Conservation (phyloP, 2,888 invertebrate species). For the Acleris emargana region DNA sequence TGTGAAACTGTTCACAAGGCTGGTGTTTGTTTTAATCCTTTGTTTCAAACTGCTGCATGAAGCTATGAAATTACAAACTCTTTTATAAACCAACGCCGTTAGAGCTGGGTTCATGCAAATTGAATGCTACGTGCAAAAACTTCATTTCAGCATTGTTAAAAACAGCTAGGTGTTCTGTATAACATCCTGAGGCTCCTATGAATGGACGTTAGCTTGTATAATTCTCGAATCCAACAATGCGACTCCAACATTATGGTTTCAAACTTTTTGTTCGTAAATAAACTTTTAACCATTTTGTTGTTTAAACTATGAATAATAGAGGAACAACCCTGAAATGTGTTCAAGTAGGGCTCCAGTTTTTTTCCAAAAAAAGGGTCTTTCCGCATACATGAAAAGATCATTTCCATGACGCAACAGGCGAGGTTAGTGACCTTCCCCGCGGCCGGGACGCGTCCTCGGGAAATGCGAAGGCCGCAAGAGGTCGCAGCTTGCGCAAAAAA, state of each 20-base stretch:
- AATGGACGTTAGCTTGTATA: constrained; percentile 7
- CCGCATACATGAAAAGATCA: constrained; percentile 3
- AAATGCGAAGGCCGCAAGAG: constrained; percentile 25
- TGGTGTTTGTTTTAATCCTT: too few species aligned
- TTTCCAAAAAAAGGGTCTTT: not conserved
- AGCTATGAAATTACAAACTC: constrained; percentile 1
- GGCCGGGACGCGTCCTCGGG: constrained; percentile 24
- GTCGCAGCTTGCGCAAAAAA: constrained; percentile 23
- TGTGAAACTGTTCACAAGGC: too few species aligned
- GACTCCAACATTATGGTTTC: constrained; percentile 4
- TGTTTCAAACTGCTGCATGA: too few species aligned
- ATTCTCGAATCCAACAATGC: constrained; percentile 20
- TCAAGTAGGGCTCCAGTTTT: too few species aligned
- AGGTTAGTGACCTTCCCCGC: constrained; percentile 22
- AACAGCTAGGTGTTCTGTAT: constrained; percentile 7
- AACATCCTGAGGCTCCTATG: constrained; percentile 3
- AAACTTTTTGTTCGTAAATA: constrained; percentile 12
- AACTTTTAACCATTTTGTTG: not conserved
- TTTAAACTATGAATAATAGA: not conserved
- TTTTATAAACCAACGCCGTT: constrained; percentile 2
- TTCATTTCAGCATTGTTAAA: constrained; percentile 10
- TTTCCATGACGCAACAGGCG: constrained; percentile 33
- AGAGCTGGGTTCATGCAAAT: not conserved
- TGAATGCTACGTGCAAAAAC: constrained; percentile 4
- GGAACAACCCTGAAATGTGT: not conserved